Evolutionary conservation across 2,113 vertebrate species (phyloP), one percentile per base, ranked within the genome.

Genomic region (Periophthalmodon schlosseri): DNA sequence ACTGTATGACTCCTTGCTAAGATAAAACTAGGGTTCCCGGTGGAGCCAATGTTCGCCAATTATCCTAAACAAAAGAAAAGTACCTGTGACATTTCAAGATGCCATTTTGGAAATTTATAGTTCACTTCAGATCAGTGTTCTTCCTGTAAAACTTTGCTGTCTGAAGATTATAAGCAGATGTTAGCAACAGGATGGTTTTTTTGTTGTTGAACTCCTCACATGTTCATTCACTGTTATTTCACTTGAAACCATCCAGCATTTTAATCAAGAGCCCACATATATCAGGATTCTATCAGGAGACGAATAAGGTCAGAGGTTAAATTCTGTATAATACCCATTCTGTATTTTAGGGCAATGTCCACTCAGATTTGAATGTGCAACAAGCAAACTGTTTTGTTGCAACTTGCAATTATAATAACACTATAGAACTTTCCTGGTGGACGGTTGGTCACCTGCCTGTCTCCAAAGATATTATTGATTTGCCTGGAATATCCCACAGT

Each of bases 41-140:
- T 76, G 72, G 11, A 8, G 74, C 60, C 80, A 57, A 70, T 74
- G 74, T 49, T 65, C 71, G 66, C 61, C 74, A 69, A 73, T 83
- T 80, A 84, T 85, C 70, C 76, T 73, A 75, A 83, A 82, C 74
- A 84, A 56, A 50, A 64, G 70, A 67, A 76, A 72, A 78, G 60
- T 63, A 63, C 23, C 71, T 39, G 58, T 70, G 21, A 74, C 79
- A 79, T 81, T 84, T 79, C 10, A 68, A 86, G 82, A 84, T 84
- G 78, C 75, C 75, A 79, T 81, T 80, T 83, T 68, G 28, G 52
- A 76, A 68, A 77, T 79, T 69, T 82, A 56, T 21, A 46, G 21
- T 76, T 82, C 65, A 82, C 78, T 69, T 75, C 68, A n/a, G 61
- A 80, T 23, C 49, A 73, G 70, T 73, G 73, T 49, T 82, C 67